Conservation (phyloP, 64 coral and sea anemone genomes). For the Montipora cactus region DNA sequence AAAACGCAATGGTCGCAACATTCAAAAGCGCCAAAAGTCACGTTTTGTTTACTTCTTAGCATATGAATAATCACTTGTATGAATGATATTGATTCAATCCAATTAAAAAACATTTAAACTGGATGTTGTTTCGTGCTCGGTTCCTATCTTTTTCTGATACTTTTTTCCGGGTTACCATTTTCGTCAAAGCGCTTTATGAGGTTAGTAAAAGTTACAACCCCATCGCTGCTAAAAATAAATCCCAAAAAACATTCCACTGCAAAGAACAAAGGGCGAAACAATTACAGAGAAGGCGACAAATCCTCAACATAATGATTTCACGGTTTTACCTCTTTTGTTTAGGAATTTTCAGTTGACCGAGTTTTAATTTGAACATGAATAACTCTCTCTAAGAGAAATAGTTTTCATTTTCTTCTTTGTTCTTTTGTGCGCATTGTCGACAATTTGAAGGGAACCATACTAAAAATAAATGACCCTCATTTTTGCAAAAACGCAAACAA, state of each 20-base stretch:
- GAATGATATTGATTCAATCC: constrained; percentile 17
- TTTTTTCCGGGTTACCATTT: neutral
- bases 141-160: neutral
- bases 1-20: neutral
- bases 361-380: constrained; percentile 55
- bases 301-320: constrained; percentile 23
- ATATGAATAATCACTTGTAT: constrained; percentile 14
- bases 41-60: constrained; percentile 54
- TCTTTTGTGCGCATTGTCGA: constrained; percentile 47
- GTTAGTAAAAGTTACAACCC: neutral
- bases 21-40: constrained; percentile 20
- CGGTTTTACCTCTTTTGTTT: neutral
- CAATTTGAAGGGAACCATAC: neutral
- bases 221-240: constrained; percentile 31
- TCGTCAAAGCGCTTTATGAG: neutral
- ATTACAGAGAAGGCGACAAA: constrained; percentile 22
- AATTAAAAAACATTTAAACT: constrained; percentile 23
- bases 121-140: neutral
- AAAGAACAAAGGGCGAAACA: neutral
- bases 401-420: constrained; percentile 30
- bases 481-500: neutral
- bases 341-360: constrained; percentile 51
- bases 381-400: constrained; percentile 2
- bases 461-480: constrained; percentile 46
- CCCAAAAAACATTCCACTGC: neutral